Evolutionary conservation across 2,888 invertebrate genomes (phyloP), one percentile per base, ranked within the genome.

Genomic region (Lithophane socia): DNA sequence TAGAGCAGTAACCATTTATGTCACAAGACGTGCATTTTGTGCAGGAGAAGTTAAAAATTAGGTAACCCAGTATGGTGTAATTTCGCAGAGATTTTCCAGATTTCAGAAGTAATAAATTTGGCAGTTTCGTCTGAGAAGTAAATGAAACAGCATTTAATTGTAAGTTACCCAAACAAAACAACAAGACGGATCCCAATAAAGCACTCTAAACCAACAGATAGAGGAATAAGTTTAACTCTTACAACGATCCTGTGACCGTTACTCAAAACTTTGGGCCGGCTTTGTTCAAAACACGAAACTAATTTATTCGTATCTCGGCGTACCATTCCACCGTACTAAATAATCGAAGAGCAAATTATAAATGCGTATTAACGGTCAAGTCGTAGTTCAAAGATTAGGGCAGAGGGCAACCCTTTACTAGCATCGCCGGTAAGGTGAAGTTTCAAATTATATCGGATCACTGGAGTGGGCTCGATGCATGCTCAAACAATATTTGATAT

Each of bases 361-460:
- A 95, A 96, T 96, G 96, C 96, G 95, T 96, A 95, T 94, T 96
- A 96, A 96, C 96, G 96, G 96, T 96, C 96, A 96, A 96, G 96
- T 96, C 95, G 95, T 95, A 96, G 96, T 96, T 96, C 96, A 96
- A 96, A 96, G 96, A 96, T 96, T 96, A 96, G 95, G 96, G 95
- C 96, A 94, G 92, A 94, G 96, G 94, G 93, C 92, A 95, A 95
- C 96, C 96, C 95, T 96, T 94, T 94, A 89, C 93, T 92, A 92
- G 92, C 91, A 92, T 89, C 91, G 91, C 87, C 89, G 89, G 90
- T 89, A 90, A 94, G 93, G 94, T 93, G 93, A 95, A 94, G 94
- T 95, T 94, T 94, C 88, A 93, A 95, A 94, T 94, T 94, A 93
- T 94, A 94, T 93, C 92, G 91, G 92, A 92, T 93, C 92, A 91